phyloP scores from a whole-genome alignment of 2,797 vertebrate genomes.

The Carapus acus region DNA sequence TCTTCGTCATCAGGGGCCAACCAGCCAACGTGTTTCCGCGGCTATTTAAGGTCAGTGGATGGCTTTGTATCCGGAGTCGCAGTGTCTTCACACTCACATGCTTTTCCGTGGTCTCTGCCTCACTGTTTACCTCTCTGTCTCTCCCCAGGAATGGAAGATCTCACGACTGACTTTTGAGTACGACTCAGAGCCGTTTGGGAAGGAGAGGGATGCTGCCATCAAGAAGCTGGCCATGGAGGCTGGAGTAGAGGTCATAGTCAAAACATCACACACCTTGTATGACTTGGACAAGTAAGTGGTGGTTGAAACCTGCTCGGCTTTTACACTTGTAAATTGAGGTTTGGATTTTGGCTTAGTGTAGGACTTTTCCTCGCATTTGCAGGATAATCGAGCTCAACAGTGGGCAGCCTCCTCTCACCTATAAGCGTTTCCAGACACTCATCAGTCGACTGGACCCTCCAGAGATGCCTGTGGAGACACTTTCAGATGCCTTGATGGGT shows the following conservation, averaged over 20 bases:
- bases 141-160: conserved; percentile 77
- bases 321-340: no score
- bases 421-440: conserved; percentile 78
- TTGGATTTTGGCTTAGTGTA: not conserved
- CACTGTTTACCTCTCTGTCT: not conserved
- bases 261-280: conserved; percentile 77
- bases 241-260: conserved; percentile 75
- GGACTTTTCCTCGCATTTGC: not conserved
- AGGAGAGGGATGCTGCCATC: conserved; percentile 76
- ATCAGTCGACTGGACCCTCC: conserved; percentile 74
- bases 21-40: conserved; percentile 77
- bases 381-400: conserved; percentile 77
- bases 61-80: no score
- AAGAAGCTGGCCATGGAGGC: conserved; percentile 78
- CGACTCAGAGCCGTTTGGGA: conserved; percentile 76
- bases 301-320: not conserved
- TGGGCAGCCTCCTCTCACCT: conserved; percentile 74
- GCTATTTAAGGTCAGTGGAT: conserved; percentile 72
- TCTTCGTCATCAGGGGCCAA: conserved; percentile 78
- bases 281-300: conserved; percentile 73
- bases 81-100: no score
- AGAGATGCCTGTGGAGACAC: conserved; percentile 69
- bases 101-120: not conserved
- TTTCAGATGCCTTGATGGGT: conserved; percentile 67
- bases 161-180: conserved; percentile 76